Evolutionary conservation across 1,140 invertebrate genomes (phyloP), one percentile per base, ranked within the genome.

Genomic region (Grapholita molesta): DNA sequence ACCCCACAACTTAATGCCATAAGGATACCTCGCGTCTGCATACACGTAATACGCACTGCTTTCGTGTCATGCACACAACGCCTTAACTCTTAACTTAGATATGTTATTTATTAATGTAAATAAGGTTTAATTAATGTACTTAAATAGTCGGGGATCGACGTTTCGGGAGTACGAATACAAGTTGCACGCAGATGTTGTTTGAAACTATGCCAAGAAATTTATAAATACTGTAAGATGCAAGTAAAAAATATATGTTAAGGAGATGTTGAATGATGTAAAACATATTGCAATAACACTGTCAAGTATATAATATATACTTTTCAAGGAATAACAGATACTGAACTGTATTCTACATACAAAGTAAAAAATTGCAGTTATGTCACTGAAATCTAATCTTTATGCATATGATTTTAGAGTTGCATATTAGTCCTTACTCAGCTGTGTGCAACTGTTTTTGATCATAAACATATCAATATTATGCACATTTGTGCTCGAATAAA

Each of bases 81-180:
- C 78, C 79, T 85, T 85, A 83, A 84, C 72, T 82, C 71, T 53
- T 88, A 89, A 89, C 77, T 87, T 86, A 85, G 65, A 80, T 80
- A 82, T 79, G 83, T 83, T 85, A 84, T 84, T 76, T 80, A 76
- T 84, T 84, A 76, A 73, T 90, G 87, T 89, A 87, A 88, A 90
- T 90, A 89, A 86, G 82, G 82, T 79, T 76, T 86, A 84, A 86
- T 82, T 28, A 80, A 83, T 88, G 88, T 90, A 90, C 88, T 90
- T 90, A 90, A 89, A 79, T 76, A 35, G 75, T 77, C 28, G 74
- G 78, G 86, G 83, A 82, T 78, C 79, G 77, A 75, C 79, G 23
- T 55, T 25, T 61, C 15, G 3, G n/a, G 15, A n/a, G 15, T 57
- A 25, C 12, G 15, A n/a, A 28, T 57, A 25, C 12, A 12, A 25